Conservation (phyloP, 1,140 invertebrate genomes). For the Brachionus asplanchnoidis region DNA sequence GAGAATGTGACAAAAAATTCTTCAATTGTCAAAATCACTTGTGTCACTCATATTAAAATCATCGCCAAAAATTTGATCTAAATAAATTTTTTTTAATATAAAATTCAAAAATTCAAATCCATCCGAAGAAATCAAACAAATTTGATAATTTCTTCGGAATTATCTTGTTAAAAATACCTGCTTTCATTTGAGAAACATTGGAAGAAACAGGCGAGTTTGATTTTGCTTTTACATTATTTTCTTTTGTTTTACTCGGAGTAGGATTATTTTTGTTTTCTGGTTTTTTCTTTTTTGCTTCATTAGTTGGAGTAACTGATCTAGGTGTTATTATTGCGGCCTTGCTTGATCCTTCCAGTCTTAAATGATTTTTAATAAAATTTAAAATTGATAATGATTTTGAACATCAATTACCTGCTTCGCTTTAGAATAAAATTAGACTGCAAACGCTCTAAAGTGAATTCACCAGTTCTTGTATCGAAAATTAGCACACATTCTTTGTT, state of each 20-base stretch:
- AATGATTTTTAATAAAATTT: neutral
- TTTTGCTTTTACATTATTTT: neutral
- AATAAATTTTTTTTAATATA: neutral
- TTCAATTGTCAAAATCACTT: neutral
- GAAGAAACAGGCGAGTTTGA: neutral
- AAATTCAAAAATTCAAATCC: neutral
- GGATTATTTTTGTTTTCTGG: neutral
- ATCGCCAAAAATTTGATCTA: conserved; percentile 32
- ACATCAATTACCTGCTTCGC: neutral
- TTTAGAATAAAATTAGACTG: conserved; percentile 39
- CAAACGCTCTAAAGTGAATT: conserved; percentile 27
- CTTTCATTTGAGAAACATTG: conserved; percentile 4
- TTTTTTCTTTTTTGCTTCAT: conserved; percentile 21
- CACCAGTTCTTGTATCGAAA: conserved; percentile 1
- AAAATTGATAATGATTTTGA: neutral
- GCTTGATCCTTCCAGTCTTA: conserved; percentile 30
- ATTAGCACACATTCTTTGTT: conserved; percentile 37
- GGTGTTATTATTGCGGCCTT: conserved; percentile 23
- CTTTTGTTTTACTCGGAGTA: neutral
- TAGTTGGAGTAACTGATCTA: conserved; percentile 26
- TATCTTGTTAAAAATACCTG: neutral
- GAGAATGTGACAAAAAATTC: neutral
- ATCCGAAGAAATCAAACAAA: no score
- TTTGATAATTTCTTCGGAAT: no score
- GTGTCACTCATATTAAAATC: conserved; percentile 19